A percentile compares a stretch with the other conserved stretches of the same genome.
Conservation (phyloP, 2,113 vertebrate genomes). For the Erythrocercus mccallii region DNA sequence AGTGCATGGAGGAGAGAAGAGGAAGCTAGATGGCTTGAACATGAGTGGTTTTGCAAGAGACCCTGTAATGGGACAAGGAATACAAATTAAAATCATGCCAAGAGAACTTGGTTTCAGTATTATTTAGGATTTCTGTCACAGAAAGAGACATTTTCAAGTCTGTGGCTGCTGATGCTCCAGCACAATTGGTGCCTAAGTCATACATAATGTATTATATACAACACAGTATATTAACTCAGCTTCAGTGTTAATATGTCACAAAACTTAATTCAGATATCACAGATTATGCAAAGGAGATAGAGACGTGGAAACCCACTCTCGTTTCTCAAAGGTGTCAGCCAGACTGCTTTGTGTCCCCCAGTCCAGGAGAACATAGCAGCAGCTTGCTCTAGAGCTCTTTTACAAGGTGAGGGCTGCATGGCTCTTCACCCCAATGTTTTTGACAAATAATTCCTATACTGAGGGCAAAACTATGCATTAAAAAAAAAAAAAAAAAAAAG, state of each 20-base stretch:
- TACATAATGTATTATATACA: constrained; percentile 64
- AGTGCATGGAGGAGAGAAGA: neutral
- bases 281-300: constrained; percentile 50
- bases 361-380: neutral
- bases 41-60: neutral
- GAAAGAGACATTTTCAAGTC: constrained; percentile 38
- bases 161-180: constrained; percentile 27
- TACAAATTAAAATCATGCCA: constrained; percentile 24
- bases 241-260: constrained; percentile 69
- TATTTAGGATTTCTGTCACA: constrained; percentile 41
- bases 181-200: constrained; percentile 49
- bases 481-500: neutral
- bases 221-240: constrained; percentile 64
- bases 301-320: constrained; percentile 44
- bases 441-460: neutral
- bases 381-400: neutral
- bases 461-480: neutral
- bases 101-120: constrained; percentile 1
- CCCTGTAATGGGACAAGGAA: neutral
- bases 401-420: neutral
- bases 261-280: constrained; percentile 70
- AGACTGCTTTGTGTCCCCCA: neutral
- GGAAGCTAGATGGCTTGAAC: neutral
- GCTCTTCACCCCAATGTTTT: neutral
- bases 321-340: constrained; percentile 52